Evolutionary conservation across 2,113 vertebrate genomes (phyloP), one percentile per base, ranked within the genome.

Genomic region (Phylloscopus trochiloides): DNA sequence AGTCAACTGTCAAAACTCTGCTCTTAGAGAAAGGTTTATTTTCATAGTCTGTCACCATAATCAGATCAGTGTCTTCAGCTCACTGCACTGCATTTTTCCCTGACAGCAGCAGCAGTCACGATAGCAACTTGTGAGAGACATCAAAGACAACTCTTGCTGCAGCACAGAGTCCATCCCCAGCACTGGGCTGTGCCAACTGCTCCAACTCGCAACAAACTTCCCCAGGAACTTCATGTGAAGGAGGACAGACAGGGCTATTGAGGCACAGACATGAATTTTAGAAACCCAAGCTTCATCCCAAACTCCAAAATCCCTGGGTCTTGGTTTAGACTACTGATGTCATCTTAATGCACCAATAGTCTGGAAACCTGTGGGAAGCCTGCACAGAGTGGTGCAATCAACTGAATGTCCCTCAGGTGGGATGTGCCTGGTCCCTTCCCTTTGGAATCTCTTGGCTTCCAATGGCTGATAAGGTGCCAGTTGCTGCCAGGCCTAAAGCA

Each of bases 11-110:
- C 90, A 78, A 71, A 90, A 77, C 40, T 57, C 50, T 83, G 19
- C n/a, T 91, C 48, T 73, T n/a, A 51, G 57, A 86, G 65, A 59
- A 76, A 58, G 47, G 86, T 84, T 91, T 91, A 57, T 94, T 94
- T 95, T 77, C 91, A 58, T n/a, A 86, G 55, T 51, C 59, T 94
- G 68, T 71, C 86, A 43, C 29, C 61, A 42, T 70, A 77, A 92
- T 66, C 68, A 70, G 79, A 92, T 90, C 75, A 70, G 76, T 25
- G 38, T 58, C 75, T 88, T 73, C 67, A 42, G 81, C 88, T 80
- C 50, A 10, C 32, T 47, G 67, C 38, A 31, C 72, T 58, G 29
- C 61, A 7, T 70, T 82, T 76, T 6, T 7, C 78, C 82, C 52
- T 83, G 91, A 50, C 82, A 90, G 71, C 57, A 92, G 48, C 81